These are phyloP conservation scores for Tryphoninae sp. DNA, from an alignment of 2,888 invertebrate species.

Conservation along the genomic window DNA sequence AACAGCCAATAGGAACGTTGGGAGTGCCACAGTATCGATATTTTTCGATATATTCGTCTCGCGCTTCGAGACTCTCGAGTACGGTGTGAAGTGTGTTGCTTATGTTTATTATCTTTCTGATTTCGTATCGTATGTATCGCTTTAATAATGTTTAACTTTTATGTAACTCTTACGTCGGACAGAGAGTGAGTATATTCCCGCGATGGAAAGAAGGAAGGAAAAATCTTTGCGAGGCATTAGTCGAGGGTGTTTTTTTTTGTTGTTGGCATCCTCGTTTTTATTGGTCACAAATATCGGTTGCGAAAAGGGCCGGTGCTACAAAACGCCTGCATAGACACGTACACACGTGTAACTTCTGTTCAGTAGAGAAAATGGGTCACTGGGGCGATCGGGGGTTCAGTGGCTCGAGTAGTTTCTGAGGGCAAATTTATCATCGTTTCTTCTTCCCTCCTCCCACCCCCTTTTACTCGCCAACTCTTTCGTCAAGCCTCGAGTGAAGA, in stretches of 20 bases:
- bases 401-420: conserved; percentile 39
- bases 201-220: not conserved
- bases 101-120: not conserved
- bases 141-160: not conserved
- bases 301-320: not conserved
- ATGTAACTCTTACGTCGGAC: not conserved
- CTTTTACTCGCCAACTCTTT: conserved; percentile 4
- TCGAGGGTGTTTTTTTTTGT: not conserved
- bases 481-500: conserved; percentile 4
- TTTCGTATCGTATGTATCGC: not conserved
- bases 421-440: conserved; percentile 53
- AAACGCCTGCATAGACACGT: conserved; percentile 6
- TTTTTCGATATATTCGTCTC: not conserved
- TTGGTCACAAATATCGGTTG: conserved; percentile 3
- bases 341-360: conserved; percentile 11
- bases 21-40: not conserved
- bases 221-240: not conserved
- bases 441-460: conserved; percentile 21
- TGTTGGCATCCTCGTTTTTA: not conserved
- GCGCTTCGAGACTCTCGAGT: not conserved
- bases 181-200: not conserved
- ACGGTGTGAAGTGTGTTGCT: not conserved
- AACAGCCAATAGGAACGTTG: not conserved
- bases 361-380: conserved; percentile 51
- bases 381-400: conserved; percentile 46